Conservation (phyloP, 2,888 invertebrate genomes). For the Aspidapion aeneum region DNA sequence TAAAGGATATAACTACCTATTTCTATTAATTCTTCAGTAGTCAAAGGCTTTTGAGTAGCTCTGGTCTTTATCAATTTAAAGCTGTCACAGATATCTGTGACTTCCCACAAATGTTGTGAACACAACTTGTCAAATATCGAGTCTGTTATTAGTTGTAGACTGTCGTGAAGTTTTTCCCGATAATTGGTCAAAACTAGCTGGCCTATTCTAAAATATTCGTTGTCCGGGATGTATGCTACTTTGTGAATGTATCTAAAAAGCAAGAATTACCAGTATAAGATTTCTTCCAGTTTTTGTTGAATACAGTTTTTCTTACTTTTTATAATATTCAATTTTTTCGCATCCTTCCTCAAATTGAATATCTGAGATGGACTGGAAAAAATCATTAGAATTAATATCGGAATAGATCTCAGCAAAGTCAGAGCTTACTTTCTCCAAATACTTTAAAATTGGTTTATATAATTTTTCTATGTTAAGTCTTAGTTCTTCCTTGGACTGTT, state of each 20-base stretch:
- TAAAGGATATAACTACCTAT: constrained; percentile 59
- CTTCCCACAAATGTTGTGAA: constrained; percentile 60
- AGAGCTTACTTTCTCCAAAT: constrained; percentile 51
- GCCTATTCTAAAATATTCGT: constrained; percentile 63
- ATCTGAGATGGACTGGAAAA: constrained; percentile 39
- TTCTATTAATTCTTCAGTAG: constrained; percentile 76
- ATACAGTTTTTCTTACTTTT: constrained; percentile 18
- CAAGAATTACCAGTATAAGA: constrained; percentile 32
- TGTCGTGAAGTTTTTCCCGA: constrained; percentile 55
- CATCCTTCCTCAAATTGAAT: constrained; percentile 58
- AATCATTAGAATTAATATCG: constrained; percentile 28
- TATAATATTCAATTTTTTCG: constrained; percentile 58
- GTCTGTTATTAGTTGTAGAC: constrained; percentile 55
- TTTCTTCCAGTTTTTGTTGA: neutral
- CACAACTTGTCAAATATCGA: constrained; percentile 61
- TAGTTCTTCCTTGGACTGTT: constrained; percentile 54
- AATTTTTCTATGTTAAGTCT: constrained; percentile 52
- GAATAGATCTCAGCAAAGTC: constrained; percentile 55
- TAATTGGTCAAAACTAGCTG: constrained; percentile 58
- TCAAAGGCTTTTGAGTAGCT: constrained; percentile 68
- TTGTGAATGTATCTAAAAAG: constrained; percentile 49
- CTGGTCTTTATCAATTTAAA: constrained; percentile 66
- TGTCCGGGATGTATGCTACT: constrained; percentile 58
- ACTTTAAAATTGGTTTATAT: constrained; percentile 54
- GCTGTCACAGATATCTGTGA: constrained; percentile 62